Base-by-base conservation (phyloP, 35 echinoderm and acorn worm species). In the Anneissia japonica region DNA sequence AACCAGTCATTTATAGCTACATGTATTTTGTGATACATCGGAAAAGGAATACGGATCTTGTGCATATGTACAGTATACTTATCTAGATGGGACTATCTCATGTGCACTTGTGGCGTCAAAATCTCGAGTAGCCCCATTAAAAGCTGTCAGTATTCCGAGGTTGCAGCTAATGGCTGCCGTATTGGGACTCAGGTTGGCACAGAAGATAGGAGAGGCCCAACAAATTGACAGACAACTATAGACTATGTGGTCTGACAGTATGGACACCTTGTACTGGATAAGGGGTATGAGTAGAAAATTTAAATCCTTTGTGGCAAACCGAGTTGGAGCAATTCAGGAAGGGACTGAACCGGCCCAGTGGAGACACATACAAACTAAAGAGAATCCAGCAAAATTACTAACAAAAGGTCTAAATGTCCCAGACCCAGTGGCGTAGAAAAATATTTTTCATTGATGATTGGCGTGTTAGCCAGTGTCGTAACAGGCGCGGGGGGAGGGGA, bases 1-100 rank as follows among this genome's bases (percentile, higher is more conserved):
- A 43, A 11, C 31, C 37, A 81, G 38, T 72, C 10, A 41, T 35
- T 21, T 16, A 81, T 2, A 81, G 16, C 33, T 88, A 28, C 86
- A 81, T 64, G 33, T 30, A 0, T 88, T 88, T 55, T 39, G 81
- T 79, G 86, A 88, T 74, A 39, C 86, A 34, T 88, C 86, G n/a
- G 34, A 73, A 0, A 37, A 86, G 39, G 85, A 26, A 0, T 86
- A 86, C 77, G 86, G 30, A 81, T 36, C 6, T 23, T 33, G 37
- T 30, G 84, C 74, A 32, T 86, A 77, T 86, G 23, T 51, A 23
- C 75, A n/a, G 26, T 1, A 40, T 21, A 64, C 12, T 4, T 7
- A 75, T 26, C 4, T 28, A 26, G 26, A 7, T 3, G 7, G 9
- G 5, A 75, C 3, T 7, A 4, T 7, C 5, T 75, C 4, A 23